Evolutionary conservation across 1,140 invertebrate species (phyloP).

Genomic region (Orchesella cincta): DNA sequence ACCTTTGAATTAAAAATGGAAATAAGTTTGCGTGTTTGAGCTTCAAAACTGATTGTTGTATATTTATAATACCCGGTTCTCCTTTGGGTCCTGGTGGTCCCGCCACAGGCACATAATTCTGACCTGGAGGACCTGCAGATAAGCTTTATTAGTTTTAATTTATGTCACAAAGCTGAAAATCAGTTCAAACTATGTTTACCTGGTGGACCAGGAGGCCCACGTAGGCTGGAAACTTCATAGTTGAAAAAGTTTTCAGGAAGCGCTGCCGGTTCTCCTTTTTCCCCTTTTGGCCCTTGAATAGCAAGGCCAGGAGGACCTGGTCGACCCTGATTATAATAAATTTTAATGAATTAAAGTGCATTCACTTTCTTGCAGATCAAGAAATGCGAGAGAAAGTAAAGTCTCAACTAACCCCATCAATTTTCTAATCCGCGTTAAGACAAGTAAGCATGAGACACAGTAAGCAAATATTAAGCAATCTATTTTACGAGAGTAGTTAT

Average conservation of each 20-base stretch:
- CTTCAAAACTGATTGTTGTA: no score
- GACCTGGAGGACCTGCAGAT: slow-evolving; percentile 24
- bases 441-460: no score
- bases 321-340: slow-evolving; percentile 66
- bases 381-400: not conserved
- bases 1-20: no score
- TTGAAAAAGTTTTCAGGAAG: slow-evolving; percentile 45
- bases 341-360: no score
- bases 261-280: slow-evolving; percentile 44
- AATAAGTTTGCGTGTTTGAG: no score
- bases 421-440: no score
- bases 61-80: no score
- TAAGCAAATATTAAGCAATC: no score
- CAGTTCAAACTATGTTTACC: slow-evolving; percentile 63
- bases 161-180: not conserved
- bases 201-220: slow-evolving; percentile 59
- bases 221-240: slow-evolving; percentile 48
- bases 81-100: slow-evolving; percentile 46
- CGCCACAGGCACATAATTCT: slow-evolving; percentile 41
- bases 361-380: no score
- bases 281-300: slow-evolving; percentile 55
- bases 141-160: no score
- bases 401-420: not conserved
- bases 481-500: no score
- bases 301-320: slow-evolving; percentile 59